Conservation (phyloP, 1,140 invertebrate species). For the Microplitis demolitor region DNA sequence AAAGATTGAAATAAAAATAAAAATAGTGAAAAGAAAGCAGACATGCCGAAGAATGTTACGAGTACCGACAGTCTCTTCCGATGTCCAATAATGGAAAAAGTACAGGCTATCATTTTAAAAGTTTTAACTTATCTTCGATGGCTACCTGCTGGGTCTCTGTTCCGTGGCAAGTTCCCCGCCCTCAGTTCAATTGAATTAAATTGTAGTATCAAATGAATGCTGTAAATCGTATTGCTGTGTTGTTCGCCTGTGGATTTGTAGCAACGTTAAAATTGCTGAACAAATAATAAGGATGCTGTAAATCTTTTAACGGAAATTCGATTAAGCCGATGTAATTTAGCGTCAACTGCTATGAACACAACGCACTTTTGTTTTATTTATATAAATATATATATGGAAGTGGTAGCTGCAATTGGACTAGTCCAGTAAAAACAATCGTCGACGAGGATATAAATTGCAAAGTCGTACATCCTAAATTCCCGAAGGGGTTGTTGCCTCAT, state of each 20-base stretch:
- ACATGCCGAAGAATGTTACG: background rate
- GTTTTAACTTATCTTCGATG: background rate
- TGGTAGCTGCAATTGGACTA: conserved; percentile 30
- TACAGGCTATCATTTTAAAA: background rate
- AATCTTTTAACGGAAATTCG: conserved; percentile 52
- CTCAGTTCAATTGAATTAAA: no score
- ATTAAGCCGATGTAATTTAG: conserved; percentile 57
- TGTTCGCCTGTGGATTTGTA: conserved; percentile 28
- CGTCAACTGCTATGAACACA: conserved; percentile 12
- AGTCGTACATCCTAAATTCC: conserved; percentile 25
- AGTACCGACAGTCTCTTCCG: background rate
- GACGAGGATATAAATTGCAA: conserved; percentile 41
- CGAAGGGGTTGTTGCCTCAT: conserved; percentile 12
- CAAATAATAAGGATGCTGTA: conserved; percentile 50
- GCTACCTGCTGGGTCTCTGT: background rate
- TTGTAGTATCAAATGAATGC: conserved; percentile 10
- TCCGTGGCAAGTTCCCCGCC: background rate
- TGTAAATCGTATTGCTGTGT: conserved; percentile 28
- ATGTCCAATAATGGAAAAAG: conserved; percentile 3
- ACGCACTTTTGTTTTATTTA: conserved; percentile 15
- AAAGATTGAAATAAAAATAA: no score
- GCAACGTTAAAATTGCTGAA: background rate
- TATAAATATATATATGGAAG: background rate
- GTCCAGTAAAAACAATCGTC: conserved; percentile 48
- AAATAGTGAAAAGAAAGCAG: no score